Evolutionary conservation across 1,140 invertebrate species (phyloP).

Genomic region (Cydia amplana): DNA sequence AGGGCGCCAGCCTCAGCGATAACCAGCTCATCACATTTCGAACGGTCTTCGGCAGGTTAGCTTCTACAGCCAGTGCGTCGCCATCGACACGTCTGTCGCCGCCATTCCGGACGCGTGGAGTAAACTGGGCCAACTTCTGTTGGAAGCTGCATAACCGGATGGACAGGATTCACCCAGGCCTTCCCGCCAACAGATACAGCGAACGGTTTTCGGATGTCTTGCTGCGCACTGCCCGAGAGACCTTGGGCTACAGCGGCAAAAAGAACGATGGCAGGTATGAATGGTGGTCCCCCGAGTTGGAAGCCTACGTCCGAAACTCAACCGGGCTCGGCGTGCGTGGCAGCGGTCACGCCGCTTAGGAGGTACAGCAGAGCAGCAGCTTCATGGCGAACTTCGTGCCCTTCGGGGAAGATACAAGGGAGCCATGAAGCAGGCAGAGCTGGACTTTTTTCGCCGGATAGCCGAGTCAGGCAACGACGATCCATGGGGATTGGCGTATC

Average conservation of each 20-base stretch:
- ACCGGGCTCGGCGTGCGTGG: constrained; percentile 39
- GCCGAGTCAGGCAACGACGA: constrained; percentile 31
- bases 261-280: too few species aligned
- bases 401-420: constrained; percentile 17
- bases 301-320: constrained; percentile 30
- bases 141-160: background rate
- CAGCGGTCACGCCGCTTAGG: constrained; percentile 31
- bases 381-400: background rate
- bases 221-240: too few species aligned
- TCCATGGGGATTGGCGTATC: constrained; percentile 34
- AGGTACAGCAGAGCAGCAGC: background rate
- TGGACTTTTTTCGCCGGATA: constrained; percentile 15
- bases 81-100: too few species aligned
- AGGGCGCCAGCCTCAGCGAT: constrained; percentile 40
- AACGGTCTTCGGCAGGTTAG: background rate
- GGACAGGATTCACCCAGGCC: too few species aligned
- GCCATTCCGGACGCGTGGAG: too few species aligned
- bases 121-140: too few species aligned
- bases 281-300: constrained; percentile 36
- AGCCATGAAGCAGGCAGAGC: constrained; percentile 29
- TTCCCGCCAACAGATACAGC: too few species aligned
- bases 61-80: too few species aligned
- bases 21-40: constrained; percentile 40
- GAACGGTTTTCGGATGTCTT: too few species aligned
- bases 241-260: too few species aligned